Percentiles rank a stretch among this genome's conserved stretches.
phyloP scores from a whole-genome alignment of 2,888 invertebrate genomes.

The Drosophila planitibia region DNA sequence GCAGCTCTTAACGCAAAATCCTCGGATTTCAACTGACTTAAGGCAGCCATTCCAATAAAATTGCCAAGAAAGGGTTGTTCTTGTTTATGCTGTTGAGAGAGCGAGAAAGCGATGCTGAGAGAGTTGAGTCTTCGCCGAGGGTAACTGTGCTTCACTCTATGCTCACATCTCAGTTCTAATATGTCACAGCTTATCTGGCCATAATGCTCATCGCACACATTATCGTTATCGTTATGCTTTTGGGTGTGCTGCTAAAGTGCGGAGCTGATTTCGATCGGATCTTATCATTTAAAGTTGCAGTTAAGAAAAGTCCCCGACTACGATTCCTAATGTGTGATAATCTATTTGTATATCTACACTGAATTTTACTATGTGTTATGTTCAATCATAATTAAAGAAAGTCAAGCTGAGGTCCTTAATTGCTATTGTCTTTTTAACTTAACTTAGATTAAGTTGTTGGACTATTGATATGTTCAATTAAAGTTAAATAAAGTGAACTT shows the following conservation, averaged over 20 bases:
- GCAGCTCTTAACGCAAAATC: slow-evolving; percentile 73
- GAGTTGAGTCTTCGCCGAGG: neutral
- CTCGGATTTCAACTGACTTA: slow-evolving; percentile 68
- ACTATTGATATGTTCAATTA: too few relatives aligned
- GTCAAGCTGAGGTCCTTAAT: neutral
- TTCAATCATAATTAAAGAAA: neutral
- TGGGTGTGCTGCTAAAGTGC: neutral
- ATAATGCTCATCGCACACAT: slow-evolving; percentile 50
- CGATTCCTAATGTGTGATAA: neutral
- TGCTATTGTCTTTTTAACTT: neutral
- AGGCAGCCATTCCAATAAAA: slow-evolving; percentile 52
- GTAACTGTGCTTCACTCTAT: neutral
- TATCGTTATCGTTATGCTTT: slow-evolving; percentile 35
- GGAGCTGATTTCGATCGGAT: neutral
- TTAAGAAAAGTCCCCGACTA: neutral
- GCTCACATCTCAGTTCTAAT: slow-evolving; percentile 22
- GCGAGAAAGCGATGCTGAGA: neutral
- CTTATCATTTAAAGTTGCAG: neutral
- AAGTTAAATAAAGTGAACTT: neutral
- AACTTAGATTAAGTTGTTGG: neutral
- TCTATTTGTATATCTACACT: neutral
- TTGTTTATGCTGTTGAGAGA: slow-evolving; percentile 16
- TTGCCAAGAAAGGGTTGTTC: slow-evolving; percentile 42
- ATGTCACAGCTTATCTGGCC: slow-evolving; percentile 58
- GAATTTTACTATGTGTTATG: neutral